Evolutionary conservation across 2,113 vertebrate species (phyloP), one percentile per base, ranked within the genome.

Genomic region (Chaenogobius annularis): DNA sequence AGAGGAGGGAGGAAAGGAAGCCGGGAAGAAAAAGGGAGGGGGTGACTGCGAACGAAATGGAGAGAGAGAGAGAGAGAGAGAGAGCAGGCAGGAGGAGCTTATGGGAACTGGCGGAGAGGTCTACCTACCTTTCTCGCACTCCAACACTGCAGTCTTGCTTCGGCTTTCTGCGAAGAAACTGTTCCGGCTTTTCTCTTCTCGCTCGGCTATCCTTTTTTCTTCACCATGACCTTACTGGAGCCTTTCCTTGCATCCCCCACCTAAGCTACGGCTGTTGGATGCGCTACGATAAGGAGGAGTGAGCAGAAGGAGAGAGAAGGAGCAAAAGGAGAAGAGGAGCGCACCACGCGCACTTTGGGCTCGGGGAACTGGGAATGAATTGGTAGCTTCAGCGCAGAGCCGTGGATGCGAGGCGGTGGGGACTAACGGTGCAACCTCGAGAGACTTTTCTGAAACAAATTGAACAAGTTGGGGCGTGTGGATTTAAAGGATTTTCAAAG

Each of bases 91-190:
- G 73, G 70, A 64, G 59, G 83, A 82, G 81, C 74, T 67, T 77
- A 75, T 64, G 87, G 81, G 87, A 89, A 90, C 91, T 84, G 74
- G 83, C 58, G 84, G 83, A 80, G 78, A 79, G 90, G 89, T 91
- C 86, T 77, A 84, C 75, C 78, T 61, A 82, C 61, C 61, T n/a
- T 63, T 19, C 61, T n/a, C 40, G 35, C 61, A 83, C 85, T 92
- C 79, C 84, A 82, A 89, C 88, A 90, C 90, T 92, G 93, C 93
- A 89, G 93, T 92, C 88, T 90, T 87, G 88, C 90, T 89, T 85
- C 74, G 71, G 82, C 89, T 86, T 26, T 79, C 86, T 84, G 75
- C 59, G 72, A 90, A 78, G 89, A 81, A 89, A 85, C 83, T 78
- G 76, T 54, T 78, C 66, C 54, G 7, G 77, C 73, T 75, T 58